Evolutionary conservation across 2,888 invertebrate genomes (phyloP).

Genomic region (Toxonevra muliebris): DNA sequence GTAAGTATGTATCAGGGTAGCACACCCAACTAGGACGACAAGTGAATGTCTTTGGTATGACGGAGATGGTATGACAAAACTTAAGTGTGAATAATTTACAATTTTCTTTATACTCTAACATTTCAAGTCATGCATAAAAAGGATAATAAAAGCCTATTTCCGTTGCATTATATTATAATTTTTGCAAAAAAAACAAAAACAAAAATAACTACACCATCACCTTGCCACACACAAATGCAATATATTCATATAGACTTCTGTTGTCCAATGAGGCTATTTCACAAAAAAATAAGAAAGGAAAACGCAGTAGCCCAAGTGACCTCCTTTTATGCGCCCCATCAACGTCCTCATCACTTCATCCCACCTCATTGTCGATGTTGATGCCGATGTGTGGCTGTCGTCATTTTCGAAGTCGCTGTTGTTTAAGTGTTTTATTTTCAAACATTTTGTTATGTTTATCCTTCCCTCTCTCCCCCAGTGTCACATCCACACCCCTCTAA

Average conservation of each 20-base stretch:
- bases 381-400: conserved; percentile 13
- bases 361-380: background rate
- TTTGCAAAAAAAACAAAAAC: conserved; percentile 11
- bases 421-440: background rate
- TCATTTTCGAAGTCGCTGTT: conserved; percentile 15
- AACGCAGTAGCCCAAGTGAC: no score
- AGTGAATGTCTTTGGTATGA: background rate
- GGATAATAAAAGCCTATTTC: conserved; percentile 33
- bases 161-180: conserved; percentile 32
- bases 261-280: background rate
- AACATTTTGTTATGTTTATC: background rate
- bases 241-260: background rate
- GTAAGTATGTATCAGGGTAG: no score
- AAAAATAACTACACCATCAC: background rate
- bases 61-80: conserved; percentile 37
- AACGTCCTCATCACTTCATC: no score
- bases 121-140: conserved; percentile 41
- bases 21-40: background rate
- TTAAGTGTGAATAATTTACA: conserved; percentile 49
- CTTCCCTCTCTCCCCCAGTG: background rate
- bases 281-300: no score
- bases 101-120: conserved; percentile 41
- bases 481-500: background rate
- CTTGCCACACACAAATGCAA: background rate
- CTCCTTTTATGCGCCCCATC: no score